A percentile compares a stretch with the other conserved stretches of the same genome.
Conservation (phyloP, 2,113 vertebrate species). For the Gobiocypris rarus region DNA sequence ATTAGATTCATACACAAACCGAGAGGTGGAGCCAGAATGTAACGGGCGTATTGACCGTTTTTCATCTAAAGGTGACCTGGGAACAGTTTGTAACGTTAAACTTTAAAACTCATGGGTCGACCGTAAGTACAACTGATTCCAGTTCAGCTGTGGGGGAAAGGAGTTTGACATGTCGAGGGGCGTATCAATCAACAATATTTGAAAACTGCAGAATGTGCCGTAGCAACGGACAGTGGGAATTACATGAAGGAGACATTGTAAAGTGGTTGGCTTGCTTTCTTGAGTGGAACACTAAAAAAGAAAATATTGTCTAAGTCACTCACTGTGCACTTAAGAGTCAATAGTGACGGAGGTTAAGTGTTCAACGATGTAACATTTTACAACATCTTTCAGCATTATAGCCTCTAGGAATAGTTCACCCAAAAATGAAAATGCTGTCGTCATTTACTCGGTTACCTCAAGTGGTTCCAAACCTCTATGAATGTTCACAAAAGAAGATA, state of each 20-base stretch:
- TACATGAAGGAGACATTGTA: not conserved
- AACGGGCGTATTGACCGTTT: not conserved
- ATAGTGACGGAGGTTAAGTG: not conserved
- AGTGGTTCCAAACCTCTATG: too few relatives aligned
- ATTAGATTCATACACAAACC: constrained; percentile 58
- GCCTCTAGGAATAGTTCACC: too few relatives aligned
- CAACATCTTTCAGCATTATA: too few relatives aligned
- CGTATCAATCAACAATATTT: not conserved
- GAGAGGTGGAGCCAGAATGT: not conserved
- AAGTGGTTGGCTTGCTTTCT: too few relatives aligned
- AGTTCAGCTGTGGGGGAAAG: not conserved
- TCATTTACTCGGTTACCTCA: too few relatives aligned
- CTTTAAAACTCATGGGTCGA: not conserved
- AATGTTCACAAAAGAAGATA: too few relatives aligned
- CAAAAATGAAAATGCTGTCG: too few relatives aligned
- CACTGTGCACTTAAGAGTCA: not conserved
- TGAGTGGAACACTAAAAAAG: not conserved
- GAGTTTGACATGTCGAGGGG: not conserved
- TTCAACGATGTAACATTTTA: not conserved
- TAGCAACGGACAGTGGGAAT: not conserved
- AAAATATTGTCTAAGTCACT: not conserved
- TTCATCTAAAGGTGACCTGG: not conserved
- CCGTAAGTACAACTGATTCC: not conserved
- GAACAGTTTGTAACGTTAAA: constrained; percentile 16
- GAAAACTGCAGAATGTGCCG: constrained; percentile 32